Conservation (phyloP, 2,113 vertebrate species). For the Zosterops pallidus region DNA sequence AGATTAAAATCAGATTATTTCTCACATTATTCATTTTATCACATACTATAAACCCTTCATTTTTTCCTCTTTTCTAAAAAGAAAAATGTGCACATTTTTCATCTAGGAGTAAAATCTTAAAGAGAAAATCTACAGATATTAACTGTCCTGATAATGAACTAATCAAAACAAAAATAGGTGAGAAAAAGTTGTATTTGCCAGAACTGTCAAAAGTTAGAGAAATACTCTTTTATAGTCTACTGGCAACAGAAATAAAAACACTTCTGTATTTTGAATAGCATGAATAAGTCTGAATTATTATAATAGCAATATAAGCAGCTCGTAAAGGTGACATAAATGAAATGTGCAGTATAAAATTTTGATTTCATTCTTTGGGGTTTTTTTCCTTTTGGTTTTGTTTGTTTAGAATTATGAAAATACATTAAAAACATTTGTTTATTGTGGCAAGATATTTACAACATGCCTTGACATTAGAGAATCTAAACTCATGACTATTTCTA, state of each 20-base stretch:
- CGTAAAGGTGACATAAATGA: neutral
- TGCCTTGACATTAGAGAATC: neutral
- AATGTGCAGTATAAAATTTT: neutral
- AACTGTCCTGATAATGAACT: neutral
- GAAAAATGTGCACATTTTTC: neutral
- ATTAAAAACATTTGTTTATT: neutral
- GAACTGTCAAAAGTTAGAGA: neutral
- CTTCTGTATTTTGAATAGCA: neutral
- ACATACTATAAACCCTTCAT: rapidly evolving
- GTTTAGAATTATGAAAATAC: neutral
- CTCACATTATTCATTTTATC: neutral
- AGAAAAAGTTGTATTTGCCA: neutral
- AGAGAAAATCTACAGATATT: neutral
- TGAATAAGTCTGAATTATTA: neutral
- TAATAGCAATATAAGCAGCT: neutral
- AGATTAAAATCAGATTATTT: neutral
- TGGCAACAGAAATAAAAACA: neutral
- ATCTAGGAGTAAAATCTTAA: neutral
- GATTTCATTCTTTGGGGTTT: neutral
- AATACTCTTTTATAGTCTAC: neutral
- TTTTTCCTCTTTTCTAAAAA: neutral
- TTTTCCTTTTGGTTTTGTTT: neutral
- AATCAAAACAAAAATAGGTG: neutral
- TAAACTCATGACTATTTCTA: neutral
- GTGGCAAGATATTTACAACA: neutral